Conservation (phyloP, 2,888 invertebrate species). For the Zele albiditarsus region DNA sequence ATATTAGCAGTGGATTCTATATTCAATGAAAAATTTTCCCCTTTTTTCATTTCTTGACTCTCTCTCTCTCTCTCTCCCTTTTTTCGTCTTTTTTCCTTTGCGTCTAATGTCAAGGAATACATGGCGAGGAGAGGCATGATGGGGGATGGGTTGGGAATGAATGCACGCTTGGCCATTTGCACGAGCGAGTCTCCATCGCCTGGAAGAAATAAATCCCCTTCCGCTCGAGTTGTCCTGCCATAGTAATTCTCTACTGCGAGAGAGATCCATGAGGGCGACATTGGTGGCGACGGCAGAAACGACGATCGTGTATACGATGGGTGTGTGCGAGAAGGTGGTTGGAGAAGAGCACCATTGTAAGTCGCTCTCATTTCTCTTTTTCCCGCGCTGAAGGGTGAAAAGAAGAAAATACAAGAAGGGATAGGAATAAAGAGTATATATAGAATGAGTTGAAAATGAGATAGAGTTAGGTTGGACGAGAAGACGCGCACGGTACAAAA, state of each 20-base stretch:
- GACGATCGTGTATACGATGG: not conserved
- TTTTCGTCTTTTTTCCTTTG: not conserved
- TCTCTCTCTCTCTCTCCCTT: not conserved
- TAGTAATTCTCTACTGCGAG: conserved; percentile 52
- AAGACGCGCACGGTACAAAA: conserved; percentile 32
- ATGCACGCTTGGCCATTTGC: conserved; percentile 22
- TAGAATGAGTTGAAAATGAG: not conserved
- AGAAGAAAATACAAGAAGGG: conserved; percentile 33
- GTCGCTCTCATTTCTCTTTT: conserved; percentile 50
- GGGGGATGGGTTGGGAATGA: conserved; percentile 14
- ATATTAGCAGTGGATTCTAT: not conserved
- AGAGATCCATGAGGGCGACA: conserved; percentile 44
- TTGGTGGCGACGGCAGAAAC: not conserved
- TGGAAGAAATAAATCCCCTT: conserved; percentile 51
- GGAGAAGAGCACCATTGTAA: conserved; percentile 37
- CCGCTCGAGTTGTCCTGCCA: conserved; percentile 41
- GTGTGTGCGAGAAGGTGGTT: not conserved
- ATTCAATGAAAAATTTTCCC: not conserved
- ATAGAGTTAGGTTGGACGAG: conserved; percentile 11
- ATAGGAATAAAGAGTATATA: conserved; percentile 1
- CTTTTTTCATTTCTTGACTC: conserved; percentile 6
- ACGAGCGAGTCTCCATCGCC: conserved; percentile 36
- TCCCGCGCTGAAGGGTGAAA: conserved; percentile 39
- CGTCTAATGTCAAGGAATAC: not conserved
- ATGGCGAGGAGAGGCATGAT: not conserved